Conservation (phyloP, 2,797 vertebrate genomes). For the Molossus alvarezi region DNA sequence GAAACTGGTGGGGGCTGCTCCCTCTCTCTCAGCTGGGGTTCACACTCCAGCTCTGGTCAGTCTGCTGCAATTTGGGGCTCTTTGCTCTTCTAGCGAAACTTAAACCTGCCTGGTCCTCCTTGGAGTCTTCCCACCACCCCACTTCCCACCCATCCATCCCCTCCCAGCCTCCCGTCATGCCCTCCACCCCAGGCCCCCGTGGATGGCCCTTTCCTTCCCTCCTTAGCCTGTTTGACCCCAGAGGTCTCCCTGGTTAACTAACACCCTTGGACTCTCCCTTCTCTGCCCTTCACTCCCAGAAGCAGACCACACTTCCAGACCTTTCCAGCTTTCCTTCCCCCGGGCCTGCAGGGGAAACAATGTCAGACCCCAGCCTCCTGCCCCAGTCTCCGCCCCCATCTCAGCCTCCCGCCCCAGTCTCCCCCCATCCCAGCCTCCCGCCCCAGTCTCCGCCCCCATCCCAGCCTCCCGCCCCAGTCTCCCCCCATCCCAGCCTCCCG, state of each 20-base stretch:
- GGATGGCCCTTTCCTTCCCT: background rate
- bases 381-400: background rate
- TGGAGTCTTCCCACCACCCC: background rate
- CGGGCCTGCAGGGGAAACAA: background rate
- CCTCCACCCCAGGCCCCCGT: background rate
- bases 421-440: background rate
- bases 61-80: too few species aligned
- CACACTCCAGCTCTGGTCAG: background rate
- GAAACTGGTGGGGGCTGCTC: background rate
- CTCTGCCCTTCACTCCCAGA: background rate
- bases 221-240: background rate
- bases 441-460: background rate
- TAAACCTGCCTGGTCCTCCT: background rate
- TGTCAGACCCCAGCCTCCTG: background rate
- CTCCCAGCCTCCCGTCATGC: fast-evolving
- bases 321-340: background rate
- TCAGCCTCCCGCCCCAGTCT: background rate
- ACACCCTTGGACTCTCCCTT: background rate
- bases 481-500: background rate
- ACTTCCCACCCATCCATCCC: too few species aligned
- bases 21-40: background rate
- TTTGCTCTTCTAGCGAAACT: background rate
- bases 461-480: too few species aligned
- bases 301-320: background rate
- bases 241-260: background rate